Conservation (phyloP, 2,113 vertebrate genomes). For the Raphicerus campestris region DNA sequence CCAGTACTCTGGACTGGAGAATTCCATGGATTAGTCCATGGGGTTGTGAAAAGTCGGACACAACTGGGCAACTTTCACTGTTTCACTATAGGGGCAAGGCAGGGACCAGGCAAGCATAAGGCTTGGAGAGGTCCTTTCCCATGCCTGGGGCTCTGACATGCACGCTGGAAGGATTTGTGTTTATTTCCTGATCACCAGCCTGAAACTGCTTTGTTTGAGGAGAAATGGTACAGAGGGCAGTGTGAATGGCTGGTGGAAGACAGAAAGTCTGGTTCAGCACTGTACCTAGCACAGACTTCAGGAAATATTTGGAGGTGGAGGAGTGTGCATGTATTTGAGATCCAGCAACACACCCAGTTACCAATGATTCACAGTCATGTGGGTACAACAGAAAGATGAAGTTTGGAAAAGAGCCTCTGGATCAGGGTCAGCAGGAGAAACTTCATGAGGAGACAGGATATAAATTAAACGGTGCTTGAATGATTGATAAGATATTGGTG, state of each 20-base stretch:
- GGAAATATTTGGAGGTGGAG: not conserved
- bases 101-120: not conserved
- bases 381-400: not conserved
- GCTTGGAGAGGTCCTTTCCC: not conserved
- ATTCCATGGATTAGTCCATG: not conserved
- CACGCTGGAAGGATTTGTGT: not conserved
- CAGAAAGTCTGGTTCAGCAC: not conserved
- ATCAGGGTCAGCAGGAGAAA: too few species aligned
- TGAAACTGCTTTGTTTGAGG: not conserved
- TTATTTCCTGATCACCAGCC: not conserved
- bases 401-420: not conserved
- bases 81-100: not conserved
- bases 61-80: not conserved
- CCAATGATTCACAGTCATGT: not conserved
- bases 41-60: not conserved
- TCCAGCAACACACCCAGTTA: fast-evolving
- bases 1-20: not conserved
- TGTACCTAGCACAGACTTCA: not conserved
- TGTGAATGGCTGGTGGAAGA: not conserved
- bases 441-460: not conserved
- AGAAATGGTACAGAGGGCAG: not conserved
- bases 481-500: not conserved
- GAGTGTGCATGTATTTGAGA: not conserved
- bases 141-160: not conserved
- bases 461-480: not conserved